These are phyloP conservation scores for Philereme transversata DNA, from an alignment of 2,888 invertebrate genomes.

Conservation along the genomic window DNA sequence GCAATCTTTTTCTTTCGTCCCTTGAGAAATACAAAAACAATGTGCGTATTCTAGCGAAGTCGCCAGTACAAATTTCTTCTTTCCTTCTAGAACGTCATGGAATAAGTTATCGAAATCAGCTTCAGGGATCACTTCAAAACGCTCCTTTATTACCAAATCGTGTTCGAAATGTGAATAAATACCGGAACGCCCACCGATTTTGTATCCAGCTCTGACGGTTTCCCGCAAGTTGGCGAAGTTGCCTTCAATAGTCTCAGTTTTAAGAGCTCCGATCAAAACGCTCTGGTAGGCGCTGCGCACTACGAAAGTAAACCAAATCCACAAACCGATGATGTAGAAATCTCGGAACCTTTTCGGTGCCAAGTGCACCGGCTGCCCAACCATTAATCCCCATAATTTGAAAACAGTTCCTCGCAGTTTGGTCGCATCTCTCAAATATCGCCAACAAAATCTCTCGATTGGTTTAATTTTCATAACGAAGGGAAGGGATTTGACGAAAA, in stretches of 20 bases:
- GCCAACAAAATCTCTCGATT: slow-evolving; percentile 52
- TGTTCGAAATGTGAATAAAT: slow-evolving; percentile 64
- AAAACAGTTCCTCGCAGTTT: slow-evolving; percentile 56
- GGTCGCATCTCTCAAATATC: slow-evolving; percentile 54
- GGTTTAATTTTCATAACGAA: slow-evolving; percentile 52
- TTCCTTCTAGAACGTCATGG: slow-evolving; percentile 54
- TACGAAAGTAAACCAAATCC: slow-evolving; percentile 72
- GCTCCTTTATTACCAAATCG: slow-evolving; percentile 56
- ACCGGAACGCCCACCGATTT: slow-evolving; percentile 62
- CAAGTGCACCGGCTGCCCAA: slow-evolving; percentile 63
- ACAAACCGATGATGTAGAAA: slow-evolving; percentile 63
- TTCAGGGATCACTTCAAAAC: slow-evolving; percentile 59
- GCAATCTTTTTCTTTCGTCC: slow-evolving; percentile 62
- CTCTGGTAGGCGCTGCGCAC: slow-evolving; percentile 69
- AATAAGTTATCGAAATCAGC: slow-evolving; percentile 58
- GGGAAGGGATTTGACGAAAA: slow-evolving; percentile 58
- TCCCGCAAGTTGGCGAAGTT: slow-evolving; percentile 60
- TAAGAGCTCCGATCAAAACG: slow-evolving; percentile 66
- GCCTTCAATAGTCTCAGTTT: slow-evolving; percentile 59
- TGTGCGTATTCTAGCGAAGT: slow-evolving; percentile 65
- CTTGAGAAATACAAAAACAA: slow-evolving; percentile 58
- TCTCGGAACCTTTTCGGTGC: slow-evolving; percentile 63
- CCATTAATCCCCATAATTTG: slow-evolving; percentile 63
- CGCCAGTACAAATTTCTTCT: slow-evolving; percentile 60
- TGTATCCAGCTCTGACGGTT: slow-evolving; percentile 55